Conservation (phyloP, 2,797 vertebrate species). For the Pterois miles region DNA sequence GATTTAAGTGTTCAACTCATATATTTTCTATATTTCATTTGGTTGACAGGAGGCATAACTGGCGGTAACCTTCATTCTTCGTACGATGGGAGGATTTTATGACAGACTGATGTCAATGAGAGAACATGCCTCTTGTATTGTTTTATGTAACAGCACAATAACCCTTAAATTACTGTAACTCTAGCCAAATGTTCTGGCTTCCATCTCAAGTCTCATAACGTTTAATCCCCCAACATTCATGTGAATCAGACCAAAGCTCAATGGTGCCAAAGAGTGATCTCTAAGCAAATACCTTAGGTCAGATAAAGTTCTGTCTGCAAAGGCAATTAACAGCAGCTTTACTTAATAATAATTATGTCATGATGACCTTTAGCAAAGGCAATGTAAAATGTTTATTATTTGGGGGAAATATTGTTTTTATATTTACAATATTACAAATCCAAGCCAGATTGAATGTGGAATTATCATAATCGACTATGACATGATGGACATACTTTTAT, state of each 20-base stretch:
- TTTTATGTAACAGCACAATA: neutral
- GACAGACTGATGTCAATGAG: neutral
- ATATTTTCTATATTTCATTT: neutral
- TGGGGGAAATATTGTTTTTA: neutral
- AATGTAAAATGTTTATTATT: neutral
- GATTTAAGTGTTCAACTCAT: neutral
- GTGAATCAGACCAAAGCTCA: neutral
- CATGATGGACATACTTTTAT: neutral
- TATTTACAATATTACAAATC: constrained; percentile 1
- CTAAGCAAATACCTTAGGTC: neutral
- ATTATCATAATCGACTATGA: neutral
- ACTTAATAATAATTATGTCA: neutral
- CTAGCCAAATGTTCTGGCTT: neutral
- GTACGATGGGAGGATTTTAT: neutral
- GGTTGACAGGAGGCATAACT: neutral
- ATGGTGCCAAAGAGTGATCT: too few species aligned
- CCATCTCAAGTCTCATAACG: too few species aligned
- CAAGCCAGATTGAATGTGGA: neutral
- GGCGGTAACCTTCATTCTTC: neutral
- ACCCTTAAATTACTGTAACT: neutral
- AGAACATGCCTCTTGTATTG: neutral
- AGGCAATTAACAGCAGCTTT: neutral
- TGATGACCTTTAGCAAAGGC: neutral
- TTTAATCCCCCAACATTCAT: neutral
- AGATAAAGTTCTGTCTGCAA: neutral